Evolutionary conservation across 2,888 invertebrate genomes (phyloP).

Genomic region (Idaea biselata): DNA sequence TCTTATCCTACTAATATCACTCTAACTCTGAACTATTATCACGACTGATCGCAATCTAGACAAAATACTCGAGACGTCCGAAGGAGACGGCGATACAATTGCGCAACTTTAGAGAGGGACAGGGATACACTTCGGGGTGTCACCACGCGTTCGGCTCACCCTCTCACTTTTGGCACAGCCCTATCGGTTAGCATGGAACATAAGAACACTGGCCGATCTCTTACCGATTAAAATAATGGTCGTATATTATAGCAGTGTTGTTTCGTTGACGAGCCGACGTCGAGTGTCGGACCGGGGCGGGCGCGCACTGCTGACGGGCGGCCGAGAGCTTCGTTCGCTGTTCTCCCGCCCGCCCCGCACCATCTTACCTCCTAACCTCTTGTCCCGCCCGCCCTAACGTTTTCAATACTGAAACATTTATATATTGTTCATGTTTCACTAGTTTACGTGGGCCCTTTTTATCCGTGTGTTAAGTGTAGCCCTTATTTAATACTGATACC

Average conservation of each 20-base stretch:
- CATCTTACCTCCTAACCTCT: constrained; percentile 34
- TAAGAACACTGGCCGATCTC: constrained; percentile 57
- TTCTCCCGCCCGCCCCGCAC: constrained; percentile 44
- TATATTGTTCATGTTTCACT: constrained; percentile 50
- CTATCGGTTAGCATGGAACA: constrained; percentile 37
- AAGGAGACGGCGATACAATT: constrained; percentile 54
- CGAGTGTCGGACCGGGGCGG: constrained; percentile 78
- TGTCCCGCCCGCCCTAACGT: constrained; percentile 45
- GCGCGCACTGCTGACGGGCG: constrained; percentile 71
- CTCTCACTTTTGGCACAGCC: constrained; percentile 60
- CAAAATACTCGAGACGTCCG: constrained; percentile 36
- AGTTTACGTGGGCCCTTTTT: constrained; percentile 36
- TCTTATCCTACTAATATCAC: constrained; percentile 49
- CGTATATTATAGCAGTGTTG: constrained; percentile 69
- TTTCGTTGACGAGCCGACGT: constrained; percentile 80
- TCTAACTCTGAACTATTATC: constrained; percentile 15
- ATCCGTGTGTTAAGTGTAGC: constrained; percentile 35
- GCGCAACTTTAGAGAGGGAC: constrained; percentile 63
- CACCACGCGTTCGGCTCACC: constrained; percentile 36
- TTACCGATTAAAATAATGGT: constrained; percentile 75
- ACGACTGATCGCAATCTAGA: constrained; percentile 52
- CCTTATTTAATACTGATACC: background rate
- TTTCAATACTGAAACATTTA: constrained; percentile 52
- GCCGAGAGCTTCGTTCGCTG: constrained; percentile 34
- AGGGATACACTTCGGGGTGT: constrained; percentile 45